phyloP scores from a whole-genome alignment of 2,888 invertebrate species.

The Nasonia oneida region DNA sequence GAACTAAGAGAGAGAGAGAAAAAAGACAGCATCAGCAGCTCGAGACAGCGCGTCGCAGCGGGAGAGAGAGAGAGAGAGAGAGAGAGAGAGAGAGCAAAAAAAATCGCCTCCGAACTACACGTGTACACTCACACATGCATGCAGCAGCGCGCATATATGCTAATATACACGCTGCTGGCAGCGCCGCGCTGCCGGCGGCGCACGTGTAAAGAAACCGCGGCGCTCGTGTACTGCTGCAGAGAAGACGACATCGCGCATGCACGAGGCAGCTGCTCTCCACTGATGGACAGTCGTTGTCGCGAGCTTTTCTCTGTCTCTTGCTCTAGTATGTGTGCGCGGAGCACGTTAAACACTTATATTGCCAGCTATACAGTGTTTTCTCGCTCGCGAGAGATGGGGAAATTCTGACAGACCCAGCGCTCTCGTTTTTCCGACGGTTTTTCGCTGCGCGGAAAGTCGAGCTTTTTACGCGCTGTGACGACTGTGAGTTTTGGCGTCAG shows the following conservation, averaged over 20 bases:
- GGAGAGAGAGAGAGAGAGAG: background rate
- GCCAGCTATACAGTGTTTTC: background rate
- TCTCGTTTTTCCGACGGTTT: background rate
- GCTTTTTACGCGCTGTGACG: too few species aligned
- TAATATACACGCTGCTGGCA: slow-evolving; percentile 4
- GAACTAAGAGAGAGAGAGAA: too few species aligned
- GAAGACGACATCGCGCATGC: slow-evolving; percentile 27
- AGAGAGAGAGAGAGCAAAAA: slow-evolving; percentile 15
- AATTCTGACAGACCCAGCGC: background rate
- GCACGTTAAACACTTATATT: too few species aligned
- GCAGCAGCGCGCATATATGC: slow-evolving; percentile 10
- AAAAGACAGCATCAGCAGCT: background rate
- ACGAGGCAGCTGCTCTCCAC: background rate
- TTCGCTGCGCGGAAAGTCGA: too few species aligned
- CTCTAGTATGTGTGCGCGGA: background rate
- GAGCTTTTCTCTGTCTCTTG: slow-evolving; percentile 17
- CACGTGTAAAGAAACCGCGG: slow-evolving; percentile 32
- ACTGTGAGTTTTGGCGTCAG: too few species aligned
- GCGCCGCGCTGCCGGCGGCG: slow-evolving; percentile 18
- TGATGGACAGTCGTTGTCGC: background rate
- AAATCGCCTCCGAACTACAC: slow-evolving; percentile 41
- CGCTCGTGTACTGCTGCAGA: background rate
- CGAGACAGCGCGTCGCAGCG: slow-evolving; percentile 6
- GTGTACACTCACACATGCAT: background rate
- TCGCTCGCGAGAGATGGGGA: background rate